Conservation (phyloP, 92 coral and sea anemone genomes). For the Galaxea fascicularis region DNA sequence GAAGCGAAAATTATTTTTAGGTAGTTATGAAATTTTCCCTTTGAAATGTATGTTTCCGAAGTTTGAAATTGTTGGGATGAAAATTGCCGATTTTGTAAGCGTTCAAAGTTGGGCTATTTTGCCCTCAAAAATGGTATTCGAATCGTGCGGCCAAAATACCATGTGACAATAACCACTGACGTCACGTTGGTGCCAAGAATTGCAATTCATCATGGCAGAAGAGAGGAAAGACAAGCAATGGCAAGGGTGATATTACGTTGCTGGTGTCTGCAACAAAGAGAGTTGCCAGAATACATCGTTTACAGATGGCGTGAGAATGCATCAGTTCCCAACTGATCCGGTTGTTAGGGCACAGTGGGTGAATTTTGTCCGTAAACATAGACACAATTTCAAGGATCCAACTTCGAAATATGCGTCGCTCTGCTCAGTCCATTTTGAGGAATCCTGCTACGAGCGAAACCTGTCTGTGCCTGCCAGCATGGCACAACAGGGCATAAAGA, state of each 20-base stretch:
- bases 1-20: background rate
- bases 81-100: background rate
- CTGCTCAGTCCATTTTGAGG: slow-evolving; percentile 57
- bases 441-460: slow-evolving; percentile 44
- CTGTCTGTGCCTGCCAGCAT: background rate
- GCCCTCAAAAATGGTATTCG: too few relatives aligned
- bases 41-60: background rate
- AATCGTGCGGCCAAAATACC: background rate
- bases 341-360: slow-evolving; percentile 16
- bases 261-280: background rate
- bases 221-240: background rate
- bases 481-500: background rate
- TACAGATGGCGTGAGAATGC: slow-evolving; percentile 22
- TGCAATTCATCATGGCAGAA: too few relatives aligned
- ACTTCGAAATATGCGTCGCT: slow-evolving; percentile 39
- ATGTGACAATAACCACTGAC: background rate
- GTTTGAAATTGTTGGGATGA: too few relatives aligned
- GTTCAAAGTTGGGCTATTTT: background rate
- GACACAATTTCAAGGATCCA: slow-evolving; percentile 17
- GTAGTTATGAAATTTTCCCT: background rate
- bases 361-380: slow-evolving; percentile 19
- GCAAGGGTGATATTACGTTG: too few relatives aligned
- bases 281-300: slow-evolving; percentile 26
- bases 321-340: slow-evolving; percentile 29
- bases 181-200: background rate